These are phyloP conservation scores for Drosophila phalerata DNA, from an alignment of 2,888 invertebrate genomes.

Conservation along the genomic window DNA sequence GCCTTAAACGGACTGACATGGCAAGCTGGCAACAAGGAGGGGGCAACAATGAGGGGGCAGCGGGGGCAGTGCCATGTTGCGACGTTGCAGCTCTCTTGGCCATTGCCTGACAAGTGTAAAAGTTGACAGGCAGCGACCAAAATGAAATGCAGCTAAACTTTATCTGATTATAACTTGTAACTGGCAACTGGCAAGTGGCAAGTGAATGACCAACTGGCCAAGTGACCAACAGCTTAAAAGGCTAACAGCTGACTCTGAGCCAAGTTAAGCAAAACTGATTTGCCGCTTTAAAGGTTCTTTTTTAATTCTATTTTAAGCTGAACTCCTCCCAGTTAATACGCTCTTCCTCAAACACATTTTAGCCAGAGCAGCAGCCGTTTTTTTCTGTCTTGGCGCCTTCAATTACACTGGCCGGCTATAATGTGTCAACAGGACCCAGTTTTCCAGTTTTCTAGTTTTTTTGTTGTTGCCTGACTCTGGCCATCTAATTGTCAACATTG, in stretches of 20 bases:
- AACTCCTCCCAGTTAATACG: conserved; percentile 17
- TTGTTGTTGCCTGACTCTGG: background rate
- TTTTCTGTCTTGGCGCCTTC: conserved; percentile 49
- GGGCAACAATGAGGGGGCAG: background rate
- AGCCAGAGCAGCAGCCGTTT: background rate
- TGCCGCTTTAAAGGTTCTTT: conserved; percentile 9
- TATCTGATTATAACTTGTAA: conserved; percentile 69
- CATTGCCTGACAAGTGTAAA: conserved; percentile 74
- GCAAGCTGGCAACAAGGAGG: background rate
- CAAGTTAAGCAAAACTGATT: conserved; percentile 11
- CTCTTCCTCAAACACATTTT: conserved; percentile 12
- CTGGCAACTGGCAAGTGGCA: conserved; percentile 36
- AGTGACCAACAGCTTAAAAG: conserved; percentile 33
- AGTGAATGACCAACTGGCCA: conserved; percentile 58
- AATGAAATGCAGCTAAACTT: conserved; percentile 71
- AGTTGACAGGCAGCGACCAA: conserved; percentile 71
- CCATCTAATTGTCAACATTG: conserved; percentile 74
- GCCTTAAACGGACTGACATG: conserved; percentile 74
- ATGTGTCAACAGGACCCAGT: conserved; percentile 57
- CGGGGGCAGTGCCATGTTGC: conserved; percentile 1
- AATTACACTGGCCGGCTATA: conserved; percentile 46
- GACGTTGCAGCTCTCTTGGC: conserved; percentile 25
- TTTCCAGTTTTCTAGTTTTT: conserved; percentile 1
- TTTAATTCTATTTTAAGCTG: conserved; percentile 26
- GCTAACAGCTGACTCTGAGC: conserved; percentile 8